A percentile compares a stretch with the other conserved stretches of the same genome.
phyloP scores from a whole-genome alignment of 2,113 vertebrate genomes.

The Chionomys nivalis region DNA sequence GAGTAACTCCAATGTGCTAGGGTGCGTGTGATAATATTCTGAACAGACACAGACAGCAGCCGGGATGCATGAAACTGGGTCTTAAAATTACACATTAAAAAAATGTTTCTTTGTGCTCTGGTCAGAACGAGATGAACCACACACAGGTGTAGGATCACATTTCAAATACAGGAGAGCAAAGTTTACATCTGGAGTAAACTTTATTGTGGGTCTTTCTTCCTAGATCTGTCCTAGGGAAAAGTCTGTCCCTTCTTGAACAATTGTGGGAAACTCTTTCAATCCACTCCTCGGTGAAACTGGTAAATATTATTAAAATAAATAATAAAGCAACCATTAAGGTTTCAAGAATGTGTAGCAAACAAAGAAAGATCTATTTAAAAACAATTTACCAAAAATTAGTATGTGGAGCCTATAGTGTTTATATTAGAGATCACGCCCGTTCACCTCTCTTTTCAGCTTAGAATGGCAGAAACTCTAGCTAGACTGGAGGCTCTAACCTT shows the following conservation, averaged over 20 bases:
- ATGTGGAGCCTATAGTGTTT: background rate
- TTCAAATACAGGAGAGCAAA: background rate
- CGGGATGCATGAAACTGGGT: background rate
- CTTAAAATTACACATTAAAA: background rate
- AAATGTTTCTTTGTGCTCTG: background rate
- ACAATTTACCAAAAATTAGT: slow-evolving; percentile 39
- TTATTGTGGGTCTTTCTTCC: background rate
- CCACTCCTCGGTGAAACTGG: slow-evolving; percentile 11
- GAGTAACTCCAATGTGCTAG: background rate
- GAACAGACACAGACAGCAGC: background rate
- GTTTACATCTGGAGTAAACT: background rate
- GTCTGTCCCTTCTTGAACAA: background rate
- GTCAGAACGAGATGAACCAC: background rate
- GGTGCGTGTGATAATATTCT: background rate
- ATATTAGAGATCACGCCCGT: background rate
- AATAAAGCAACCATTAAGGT: background rate
- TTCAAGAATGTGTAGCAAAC: background rate
- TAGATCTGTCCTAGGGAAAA: background rate
- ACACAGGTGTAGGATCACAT: background rate
- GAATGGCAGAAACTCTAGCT: background rate
- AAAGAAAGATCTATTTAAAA: slow-evolving; percentile 41
- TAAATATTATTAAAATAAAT: background rate
- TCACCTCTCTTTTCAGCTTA: background rate
- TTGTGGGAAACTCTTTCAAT: background rate
- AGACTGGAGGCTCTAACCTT: background rate